Percentiles rank a stretch among this genome's conserved stretches.
phyloP scores from a whole-genome alignment of 2,113 vertebrate genomes.

The Carlito syrichta region DNA sequence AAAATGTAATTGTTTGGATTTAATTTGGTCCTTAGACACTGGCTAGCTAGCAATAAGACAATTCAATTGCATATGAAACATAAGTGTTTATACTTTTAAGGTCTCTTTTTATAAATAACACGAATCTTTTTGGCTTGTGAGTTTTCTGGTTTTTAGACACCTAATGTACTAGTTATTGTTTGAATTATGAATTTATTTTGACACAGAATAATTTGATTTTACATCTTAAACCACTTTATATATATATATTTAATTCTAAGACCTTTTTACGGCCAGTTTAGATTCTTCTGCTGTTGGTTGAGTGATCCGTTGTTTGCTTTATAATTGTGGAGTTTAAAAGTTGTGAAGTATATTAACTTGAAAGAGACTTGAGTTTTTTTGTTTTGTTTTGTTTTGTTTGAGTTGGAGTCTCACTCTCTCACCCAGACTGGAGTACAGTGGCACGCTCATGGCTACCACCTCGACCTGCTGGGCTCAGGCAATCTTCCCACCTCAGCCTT shows the following conservation, averaged over 20 bases:
- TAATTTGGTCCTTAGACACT: not conserved
- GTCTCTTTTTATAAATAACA: not conserved
- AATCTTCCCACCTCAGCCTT: too few relatives aligned
- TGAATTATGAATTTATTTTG: constrained; percentile 5
- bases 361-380: not conserved
- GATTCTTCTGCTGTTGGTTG: not conserved
- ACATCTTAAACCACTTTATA: not conserved
- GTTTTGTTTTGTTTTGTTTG: too few relatives aligned
- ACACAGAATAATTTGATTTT: constrained; percentile 37
- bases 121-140: not conserved
- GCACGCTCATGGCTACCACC: too few relatives aligned
- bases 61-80: not conserved
- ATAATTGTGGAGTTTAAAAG: not conserved
- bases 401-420: too few relatives aligned
- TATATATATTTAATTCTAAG: not conserved
- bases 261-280: not conserved
- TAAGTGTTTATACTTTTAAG: not conserved
- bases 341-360: not conserved
- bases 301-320: not conserved
- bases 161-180: not conserved
- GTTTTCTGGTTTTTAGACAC: not conserved
- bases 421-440: too few relatives aligned
- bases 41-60: not conserved
- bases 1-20: not conserved
- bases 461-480: too few relatives aligned